Conservation (phyloP, 37 sponge, comb jelly and placozoan genomes). For the Chondrilla cf. caribensis region DNA sequence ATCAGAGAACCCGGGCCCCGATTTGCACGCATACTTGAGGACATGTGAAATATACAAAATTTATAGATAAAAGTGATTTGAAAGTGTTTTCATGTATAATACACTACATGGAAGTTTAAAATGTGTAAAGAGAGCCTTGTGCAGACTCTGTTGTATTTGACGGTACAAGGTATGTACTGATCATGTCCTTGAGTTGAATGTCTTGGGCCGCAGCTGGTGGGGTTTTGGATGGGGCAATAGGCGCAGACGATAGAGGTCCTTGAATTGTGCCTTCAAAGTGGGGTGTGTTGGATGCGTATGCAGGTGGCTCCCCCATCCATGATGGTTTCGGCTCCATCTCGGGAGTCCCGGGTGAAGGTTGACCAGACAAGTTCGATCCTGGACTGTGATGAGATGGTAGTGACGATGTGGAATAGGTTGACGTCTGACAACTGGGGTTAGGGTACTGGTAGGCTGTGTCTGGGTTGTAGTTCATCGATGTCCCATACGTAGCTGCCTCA, state of each 20-base stretch:
- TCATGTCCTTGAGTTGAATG: background rate
- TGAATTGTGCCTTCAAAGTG: background rate
- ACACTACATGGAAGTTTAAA: constrained; percentile 6
- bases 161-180: background rate
- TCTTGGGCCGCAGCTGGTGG: no score
- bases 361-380: constrained; percentile 7
- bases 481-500: background rate
- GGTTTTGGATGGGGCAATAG: background rate
- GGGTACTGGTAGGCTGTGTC: background rate
- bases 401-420: background rate
- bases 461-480: background rate
- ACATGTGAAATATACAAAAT: constrained; percentile 19
- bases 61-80: constrained; percentile 22
- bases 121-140: constrained; percentile 12
- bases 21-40: no score
- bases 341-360: constrained; percentile 13
- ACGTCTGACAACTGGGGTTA: constrained; percentile 14
- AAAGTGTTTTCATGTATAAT: constrained; percentile 18
- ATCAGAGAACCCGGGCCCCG: no score
- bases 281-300: background rate
- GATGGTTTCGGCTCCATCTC: background rate
- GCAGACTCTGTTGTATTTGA: background rate
- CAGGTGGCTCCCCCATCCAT: background rate
- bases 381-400: constrained; percentile 13
- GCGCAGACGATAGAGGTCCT: background rate